These are phyloP conservation scores for Dioctria rufipes DNA, from an alignment of 2,888 invertebrate genomes.

Conservation along the genomic window DNA sequence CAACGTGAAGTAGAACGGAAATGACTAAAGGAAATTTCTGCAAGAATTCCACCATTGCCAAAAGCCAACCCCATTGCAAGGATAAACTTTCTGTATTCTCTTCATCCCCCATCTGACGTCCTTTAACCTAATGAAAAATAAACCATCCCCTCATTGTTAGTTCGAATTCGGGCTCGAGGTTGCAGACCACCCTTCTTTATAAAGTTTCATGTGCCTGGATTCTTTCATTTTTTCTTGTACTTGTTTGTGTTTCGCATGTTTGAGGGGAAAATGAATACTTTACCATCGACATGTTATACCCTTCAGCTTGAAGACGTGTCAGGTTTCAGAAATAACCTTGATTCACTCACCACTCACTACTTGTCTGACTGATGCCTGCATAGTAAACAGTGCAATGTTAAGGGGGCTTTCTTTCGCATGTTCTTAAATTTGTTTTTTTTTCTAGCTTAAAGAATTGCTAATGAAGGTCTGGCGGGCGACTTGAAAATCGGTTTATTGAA, in stretches of 20 bases:
- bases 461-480: conserved; percentile 1
- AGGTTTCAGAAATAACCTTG: conserved; percentile 33
- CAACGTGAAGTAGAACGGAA: conserved; percentile 27
- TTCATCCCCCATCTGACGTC: too few species aligned
- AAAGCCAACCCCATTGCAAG: not conserved
- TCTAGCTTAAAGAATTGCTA: conserved; percentile 21
- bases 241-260: not conserved
- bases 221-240: not conserved
- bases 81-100: too few species aligned
- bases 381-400: not conserved
- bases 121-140: not conserved
- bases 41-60: not conserved
- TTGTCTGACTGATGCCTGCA: conserved; percentile 10
- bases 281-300: not conserved
- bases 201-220: not conserved
- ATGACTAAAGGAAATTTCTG: not conserved
- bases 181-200: not conserved
- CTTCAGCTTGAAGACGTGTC: not conserved
- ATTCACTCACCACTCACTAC: conserved; percentile 14
- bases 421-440: not conserved
- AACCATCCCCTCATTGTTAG: not conserved
- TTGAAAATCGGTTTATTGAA: conserved; percentile 28
- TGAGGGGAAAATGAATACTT: conserved; percentile 16
- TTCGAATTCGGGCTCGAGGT: not conserved
- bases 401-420: not conserved